phyloP scores from a whole-genome alignment of 2,797 vertebrate genomes.

The Merluccius polli region DNA sequence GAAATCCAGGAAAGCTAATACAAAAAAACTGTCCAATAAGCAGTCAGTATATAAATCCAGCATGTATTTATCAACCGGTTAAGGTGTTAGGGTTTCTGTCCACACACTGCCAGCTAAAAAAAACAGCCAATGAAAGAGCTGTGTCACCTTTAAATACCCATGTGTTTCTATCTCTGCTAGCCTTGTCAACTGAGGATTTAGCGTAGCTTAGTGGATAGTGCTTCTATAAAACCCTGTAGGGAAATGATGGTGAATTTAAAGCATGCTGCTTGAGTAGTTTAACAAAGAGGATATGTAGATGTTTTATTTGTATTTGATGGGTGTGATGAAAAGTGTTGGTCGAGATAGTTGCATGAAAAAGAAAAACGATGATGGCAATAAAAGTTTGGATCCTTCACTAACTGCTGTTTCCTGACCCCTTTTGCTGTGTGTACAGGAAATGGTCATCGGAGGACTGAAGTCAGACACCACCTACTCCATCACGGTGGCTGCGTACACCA shows the following conservation, averaged over 20 bases:
- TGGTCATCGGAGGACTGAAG: slow-evolving; percentile 91
- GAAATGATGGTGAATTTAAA: slow-evolving; percentile 46
- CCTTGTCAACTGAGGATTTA: slow-evolving; percentile 46
- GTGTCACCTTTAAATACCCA: slow-evolving; percentile 50
- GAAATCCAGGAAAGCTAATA: slow-evolving; percentile 63
- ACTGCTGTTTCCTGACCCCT: slow-evolving; percentile 30
- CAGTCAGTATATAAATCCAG: slow-evolving; percentile 50
- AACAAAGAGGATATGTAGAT: slow-evolving; percentile 49
- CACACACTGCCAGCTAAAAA: slow-evolving; percentile 26
- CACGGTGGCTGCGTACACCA: slow-evolving; percentile 97
- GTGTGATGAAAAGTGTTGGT: slow-evolving; percentile 39
- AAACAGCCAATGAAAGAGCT: slow-evolving; percentile 25
- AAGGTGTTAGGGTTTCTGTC: slow-evolving; percentile 52
- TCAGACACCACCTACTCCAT: slow-evolving; percentile 95
- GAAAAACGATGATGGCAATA: slow-evolving; percentile 42
- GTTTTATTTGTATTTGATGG: slow-evolving; percentile 38
- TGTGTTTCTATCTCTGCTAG: slow-evolving; percentile 41
- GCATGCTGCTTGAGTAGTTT: slow-evolving; percentile 52
- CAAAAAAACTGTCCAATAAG: slow-evolving; percentile 41
- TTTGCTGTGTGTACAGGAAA: slow-evolving; percentile 76
- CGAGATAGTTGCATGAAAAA: slow-evolving; percentile 44
- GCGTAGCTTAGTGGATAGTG: slow-evolving; percentile 47
- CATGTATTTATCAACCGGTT: slow-evolving; percentile 62
- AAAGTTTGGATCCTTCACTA: slow-evolving; percentile 43
- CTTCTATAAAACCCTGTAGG: slow-evolving; percentile 31